Evolutionary conservation across 2,888 invertebrate genomes (phyloP).

Genomic region (Drosophila setosimentum): DNA sequence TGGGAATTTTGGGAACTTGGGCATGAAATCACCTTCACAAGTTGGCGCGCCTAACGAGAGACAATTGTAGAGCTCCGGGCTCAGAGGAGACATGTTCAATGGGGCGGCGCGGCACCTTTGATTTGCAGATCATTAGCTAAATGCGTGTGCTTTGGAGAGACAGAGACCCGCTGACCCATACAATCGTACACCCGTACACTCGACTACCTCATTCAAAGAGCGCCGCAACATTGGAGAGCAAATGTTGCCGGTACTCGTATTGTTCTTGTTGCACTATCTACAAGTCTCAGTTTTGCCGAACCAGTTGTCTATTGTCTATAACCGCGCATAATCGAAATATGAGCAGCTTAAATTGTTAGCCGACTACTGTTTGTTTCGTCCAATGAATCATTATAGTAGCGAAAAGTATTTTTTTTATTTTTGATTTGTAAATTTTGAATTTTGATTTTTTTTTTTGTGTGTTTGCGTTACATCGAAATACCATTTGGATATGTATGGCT

Average conservation of each 20-base stretch:
- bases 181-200: neutral
- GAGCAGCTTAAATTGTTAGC: conserved; percentile 66
- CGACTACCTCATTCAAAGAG: conserved; percentile 55
- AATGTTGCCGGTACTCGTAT: conserved; percentile 20
- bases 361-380: conserved; percentile 71
- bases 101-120: conserved; percentile 77
- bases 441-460: neutral
- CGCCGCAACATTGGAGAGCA: conserved; percentile 56
- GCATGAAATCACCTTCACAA: conserved; percentile 76
- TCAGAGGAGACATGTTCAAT: conserved; percentile 42
- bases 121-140: conserved; percentile 78
- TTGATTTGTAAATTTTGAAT: conserved; percentile 26
- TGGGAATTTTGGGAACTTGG: conserved; percentile 51
- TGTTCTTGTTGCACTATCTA: conserved; percentile 45
- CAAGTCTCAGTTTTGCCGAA: conserved; percentile 22
- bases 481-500: conserved; percentile 58
- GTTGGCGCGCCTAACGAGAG: conserved; percentile 60
- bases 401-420: conserved; percentile 54
- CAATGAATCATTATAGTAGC: conserved; percentile 61
- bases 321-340: conserved; percentile 54
- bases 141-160: conserved; percentile 65
- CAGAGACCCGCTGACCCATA: conserved; percentile 14
- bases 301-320: conserved; percentile 49
- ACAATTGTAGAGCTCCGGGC: conserved; percentile 71
- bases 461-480: conserved; percentile 63